Evolutionary conservation across 2,797 vertebrate genomes (phyloP).

Genomic region (Brotula barbata): DNA sequence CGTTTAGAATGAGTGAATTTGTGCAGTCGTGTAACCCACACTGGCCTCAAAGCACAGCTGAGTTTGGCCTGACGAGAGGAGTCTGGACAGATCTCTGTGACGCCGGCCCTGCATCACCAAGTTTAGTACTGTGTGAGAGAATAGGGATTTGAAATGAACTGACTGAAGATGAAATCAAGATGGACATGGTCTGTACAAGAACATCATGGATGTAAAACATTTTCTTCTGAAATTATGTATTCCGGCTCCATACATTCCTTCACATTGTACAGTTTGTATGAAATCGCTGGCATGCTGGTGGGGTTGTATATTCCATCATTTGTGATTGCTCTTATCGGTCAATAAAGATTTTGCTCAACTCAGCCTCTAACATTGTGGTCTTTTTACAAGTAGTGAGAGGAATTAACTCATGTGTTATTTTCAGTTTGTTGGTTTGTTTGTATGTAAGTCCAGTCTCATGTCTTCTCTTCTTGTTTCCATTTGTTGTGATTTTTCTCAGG

Average conservation of each 20-base stretch:
- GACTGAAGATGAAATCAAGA: slow-evolving; percentile 33
- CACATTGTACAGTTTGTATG: slow-evolving; percentile 76
- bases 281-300: slow-evolving; percentile 77
- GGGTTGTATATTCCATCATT: slow-evolving; percentile 75
- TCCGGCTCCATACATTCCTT: slow-evolving; percentile 72
- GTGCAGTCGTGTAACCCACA: no score
- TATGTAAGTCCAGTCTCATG: no score
- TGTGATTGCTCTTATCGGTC: slow-evolving; percentile 74
- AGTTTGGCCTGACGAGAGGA: no score
- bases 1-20: no score
- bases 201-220: slow-evolving; percentile 62
- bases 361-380: slow-evolving; percentile 17
- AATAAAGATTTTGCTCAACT: slow-evolving; percentile 76
- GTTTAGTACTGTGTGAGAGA: slow-evolving; percentile 24
- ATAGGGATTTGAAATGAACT: slow-evolving; percentile 41
- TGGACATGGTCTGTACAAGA: slow-evolving; percentile 64
- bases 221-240: slow-evolving; percentile 31
- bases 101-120: no score
- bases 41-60: no score
- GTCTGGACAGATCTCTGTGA: no score
- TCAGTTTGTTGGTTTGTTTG: no score
- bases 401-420: no score
- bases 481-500: no score
- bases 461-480: no score
- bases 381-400: background rate